These are phyloP conservation scores for Microlaimidae sp. DNA, from an alignment of 2,888 invertebrate species.

Conservation along the genomic window DNA sequence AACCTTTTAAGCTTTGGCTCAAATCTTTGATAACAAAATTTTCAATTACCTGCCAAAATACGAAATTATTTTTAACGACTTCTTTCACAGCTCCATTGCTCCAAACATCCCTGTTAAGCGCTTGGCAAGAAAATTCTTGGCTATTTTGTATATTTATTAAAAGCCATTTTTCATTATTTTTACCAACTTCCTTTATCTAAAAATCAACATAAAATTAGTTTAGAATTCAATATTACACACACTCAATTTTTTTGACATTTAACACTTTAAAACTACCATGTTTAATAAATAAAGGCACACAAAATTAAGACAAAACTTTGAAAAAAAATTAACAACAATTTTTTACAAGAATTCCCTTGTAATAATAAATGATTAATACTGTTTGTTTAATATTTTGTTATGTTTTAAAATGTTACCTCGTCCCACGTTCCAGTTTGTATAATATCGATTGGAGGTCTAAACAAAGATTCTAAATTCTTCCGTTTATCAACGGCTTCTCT, in stretches of 20 bases:
- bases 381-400: too few relatives aligned
- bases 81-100: constrained; percentile 47
- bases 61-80: constrained; percentile 49
- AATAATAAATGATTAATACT: too few relatives aligned
- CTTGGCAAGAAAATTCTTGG: constrained; percentile 52
- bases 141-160: constrained; percentile 54
- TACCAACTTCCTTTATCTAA: constrained; percentile 46
- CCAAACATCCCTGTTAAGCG: constrained; percentile 55
- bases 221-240: background rate
- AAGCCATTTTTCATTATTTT: constrained; percentile 48
- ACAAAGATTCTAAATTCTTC: constrained; percentile 50
- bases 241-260: background rate
- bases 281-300: constrained; percentile 6
- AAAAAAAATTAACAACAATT: too few relatives aligned
- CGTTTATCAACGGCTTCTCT: constrained; percentile 34
- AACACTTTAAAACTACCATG: constrained; percentile 14
- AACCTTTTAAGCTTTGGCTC: too few relatives aligned
- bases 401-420: too few relatives aligned
- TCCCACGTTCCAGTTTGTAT: constrained; percentile 48
- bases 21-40: background rate
- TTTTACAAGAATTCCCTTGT: too few relatives aligned
- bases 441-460: constrained; percentile 52
- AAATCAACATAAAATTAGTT: constrained; percentile 6
- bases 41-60: constrained; percentile 50
- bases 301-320: too few relatives aligned